Conservation (phyloP, 2,797 vertebrate genomes). For the Hirundo rustica region DNA sequence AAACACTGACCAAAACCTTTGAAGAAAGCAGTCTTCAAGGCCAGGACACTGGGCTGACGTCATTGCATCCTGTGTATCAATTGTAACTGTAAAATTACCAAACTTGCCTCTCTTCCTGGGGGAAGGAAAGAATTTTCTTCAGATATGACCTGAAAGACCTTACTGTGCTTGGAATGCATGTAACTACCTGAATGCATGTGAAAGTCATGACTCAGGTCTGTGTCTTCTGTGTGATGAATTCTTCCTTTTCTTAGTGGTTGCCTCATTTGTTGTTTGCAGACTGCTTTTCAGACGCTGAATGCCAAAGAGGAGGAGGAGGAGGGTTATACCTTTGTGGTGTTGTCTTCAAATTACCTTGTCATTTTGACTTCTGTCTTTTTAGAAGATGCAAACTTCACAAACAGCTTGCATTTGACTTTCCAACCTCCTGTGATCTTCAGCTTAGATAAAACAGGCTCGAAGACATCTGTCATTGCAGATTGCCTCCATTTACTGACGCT, state of each 20-base stretch:
- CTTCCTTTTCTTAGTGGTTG: not conserved
- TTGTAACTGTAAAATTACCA: not conserved
- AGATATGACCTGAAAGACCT: not conserved
- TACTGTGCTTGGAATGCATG: not conserved
- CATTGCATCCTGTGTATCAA: not conserved
- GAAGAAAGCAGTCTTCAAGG: not conserved
- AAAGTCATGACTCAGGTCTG: not conserved
- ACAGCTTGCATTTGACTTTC: not conserved
- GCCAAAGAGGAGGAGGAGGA: not conserved
- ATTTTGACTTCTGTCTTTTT: constrained; percentile 19
- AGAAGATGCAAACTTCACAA: not conserved
- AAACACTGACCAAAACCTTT: not conserved
- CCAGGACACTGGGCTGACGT: not conserved
- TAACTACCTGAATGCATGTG: constrained; percentile 2
- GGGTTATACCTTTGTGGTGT: not conserved
- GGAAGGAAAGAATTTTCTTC: not conserved
- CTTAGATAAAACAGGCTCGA: not conserved
- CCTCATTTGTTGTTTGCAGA: not conserved
- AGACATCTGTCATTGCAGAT: not conserved
- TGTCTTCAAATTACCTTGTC: constrained; percentile 6
- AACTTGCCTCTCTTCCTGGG: not conserved
- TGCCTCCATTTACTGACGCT: constrained; percentile 6
- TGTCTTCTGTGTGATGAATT: not conserved
- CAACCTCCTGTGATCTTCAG: not conserved
- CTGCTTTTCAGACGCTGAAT: not conserved